Evolutionary conservation across 1,140 invertebrate genomes (phyloP).

Genomic region (Pseudachorutes palmiensis): DNA sequence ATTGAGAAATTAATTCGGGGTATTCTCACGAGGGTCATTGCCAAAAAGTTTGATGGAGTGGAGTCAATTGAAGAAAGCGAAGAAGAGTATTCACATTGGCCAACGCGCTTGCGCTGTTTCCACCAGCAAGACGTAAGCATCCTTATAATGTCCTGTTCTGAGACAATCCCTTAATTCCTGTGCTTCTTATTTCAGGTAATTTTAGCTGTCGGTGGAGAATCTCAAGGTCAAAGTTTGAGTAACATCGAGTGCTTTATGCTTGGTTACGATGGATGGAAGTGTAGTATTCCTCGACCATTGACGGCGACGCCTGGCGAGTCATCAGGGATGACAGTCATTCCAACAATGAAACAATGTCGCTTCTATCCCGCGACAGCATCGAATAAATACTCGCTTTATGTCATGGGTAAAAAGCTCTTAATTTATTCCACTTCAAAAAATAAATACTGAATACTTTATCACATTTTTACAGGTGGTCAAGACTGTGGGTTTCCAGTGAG

Average conservation of each 20-base stretch:
- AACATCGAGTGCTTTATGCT: conserved; percentile 41
- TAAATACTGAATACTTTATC: too few species aligned
- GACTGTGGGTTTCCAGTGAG: conserved; percentile 36
- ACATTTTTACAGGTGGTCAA: conserved; percentile 38
- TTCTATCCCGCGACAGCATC: conserved; percentile 39
- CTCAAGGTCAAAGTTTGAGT: conserved; percentile 38
- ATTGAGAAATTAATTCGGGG: conserved; percentile 29
- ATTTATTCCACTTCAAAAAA: background rate
- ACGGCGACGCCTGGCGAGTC: conserved; percentile 17
- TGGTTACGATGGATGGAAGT: conserved; percentile 40
- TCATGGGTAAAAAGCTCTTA: conserved; percentile 31
- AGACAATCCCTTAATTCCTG: background rate
- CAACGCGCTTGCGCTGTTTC: conserved; percentile 26
- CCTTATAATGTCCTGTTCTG: background rate
- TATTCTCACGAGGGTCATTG: conserved; percentile 28
- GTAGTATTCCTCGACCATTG: conserved; percentile 34
- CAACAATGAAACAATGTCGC: conserved; percentile 39
- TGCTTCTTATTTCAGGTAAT: conserved; percentile 37
- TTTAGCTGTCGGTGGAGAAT: conserved; percentile 40
- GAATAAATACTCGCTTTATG: conserved; percentile 36
- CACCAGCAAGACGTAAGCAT: conserved; percentile 35
- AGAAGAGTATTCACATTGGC: background rate
- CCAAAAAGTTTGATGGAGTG: conserved; percentile 33
- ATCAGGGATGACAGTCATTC: conserved; percentile 37
- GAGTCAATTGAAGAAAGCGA: conserved; percentile 21